phyloP scores from a whole-genome alignment of 2,888 invertebrate species.

The Heliconius hortense region DNA sequence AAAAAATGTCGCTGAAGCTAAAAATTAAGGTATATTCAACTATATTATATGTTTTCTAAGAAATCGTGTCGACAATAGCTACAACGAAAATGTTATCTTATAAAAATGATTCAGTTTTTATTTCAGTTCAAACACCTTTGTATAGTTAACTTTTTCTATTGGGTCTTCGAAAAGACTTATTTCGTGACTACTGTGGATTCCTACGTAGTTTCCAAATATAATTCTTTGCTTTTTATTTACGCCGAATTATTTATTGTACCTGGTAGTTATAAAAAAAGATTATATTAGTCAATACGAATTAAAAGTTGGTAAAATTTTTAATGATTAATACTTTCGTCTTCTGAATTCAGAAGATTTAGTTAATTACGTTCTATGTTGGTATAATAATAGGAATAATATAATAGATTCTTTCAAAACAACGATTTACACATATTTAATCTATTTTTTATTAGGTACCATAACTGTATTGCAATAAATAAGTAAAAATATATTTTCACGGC shows the following conservation, averaged over 20 bases:
- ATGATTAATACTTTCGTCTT: not conserved
- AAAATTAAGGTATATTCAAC: not conserved
- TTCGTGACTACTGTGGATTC: conserved; percentile 50
- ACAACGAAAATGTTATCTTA: conserved; percentile 26
- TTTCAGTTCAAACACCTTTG: conserved; percentile 52
- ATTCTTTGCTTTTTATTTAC: conserved; percentile 11
- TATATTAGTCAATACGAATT: not conserved
- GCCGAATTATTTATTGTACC: not conserved
- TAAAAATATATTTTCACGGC: not conserved
- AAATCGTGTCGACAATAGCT: conserved; percentile 24
- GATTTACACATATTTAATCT: not conserved
- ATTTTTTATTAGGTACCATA: not conserved
- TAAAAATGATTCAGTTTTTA: conserved; percentile 31
- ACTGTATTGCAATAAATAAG: not conserved
- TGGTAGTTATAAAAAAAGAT: not conserved
- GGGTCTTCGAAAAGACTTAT: conserved; percentile 50
- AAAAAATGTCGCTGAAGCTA: not conserved
- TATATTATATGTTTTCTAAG: conserved; percentile 22
- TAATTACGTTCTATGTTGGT: not conserved
- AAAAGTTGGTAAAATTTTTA: no score
- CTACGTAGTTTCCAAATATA: conserved; percentile 4
- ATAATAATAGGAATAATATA: not conserved
- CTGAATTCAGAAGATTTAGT: not conserved
- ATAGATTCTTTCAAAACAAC: not conserved
- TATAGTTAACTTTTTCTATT: conserved; percentile 52